Conservation (phyloP, 2,113 vertebrate species). For the Tychaedon coryphoeus region DNA sequence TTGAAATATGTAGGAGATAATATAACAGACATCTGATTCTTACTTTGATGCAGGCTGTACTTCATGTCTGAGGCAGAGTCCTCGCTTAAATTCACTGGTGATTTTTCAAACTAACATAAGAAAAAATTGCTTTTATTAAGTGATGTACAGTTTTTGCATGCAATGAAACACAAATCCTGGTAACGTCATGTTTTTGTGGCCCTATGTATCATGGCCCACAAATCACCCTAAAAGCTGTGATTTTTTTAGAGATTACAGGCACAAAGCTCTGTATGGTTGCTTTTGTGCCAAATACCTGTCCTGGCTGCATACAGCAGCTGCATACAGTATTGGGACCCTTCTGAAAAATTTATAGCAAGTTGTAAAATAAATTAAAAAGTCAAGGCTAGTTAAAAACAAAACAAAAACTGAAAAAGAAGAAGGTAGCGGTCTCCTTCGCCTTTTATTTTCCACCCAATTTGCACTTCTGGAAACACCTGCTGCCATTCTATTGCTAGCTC, state of each 20-base stretch:
- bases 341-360: background rate
- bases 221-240: background rate
- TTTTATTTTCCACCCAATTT: background rate
- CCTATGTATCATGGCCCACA: background rate
- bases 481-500: background rate
- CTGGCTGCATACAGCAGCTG: background rate
- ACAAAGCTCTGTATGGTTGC: background rate
- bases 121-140: background rate
- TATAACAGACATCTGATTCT: background rate
- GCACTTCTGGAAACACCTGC: background rate
- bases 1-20: background rate
- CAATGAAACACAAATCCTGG: background rate
- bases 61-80: background rate
- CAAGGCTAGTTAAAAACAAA: background rate
- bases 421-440: background rate
- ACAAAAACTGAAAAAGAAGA: background rate
- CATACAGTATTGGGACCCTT: background rate
- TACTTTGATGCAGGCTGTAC: background rate
- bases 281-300: background rate
- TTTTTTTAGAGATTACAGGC: background rate
- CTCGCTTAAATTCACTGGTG: background rate
- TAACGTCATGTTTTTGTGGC: background rate
- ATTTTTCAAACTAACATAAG: background rate
- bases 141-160: background rate
- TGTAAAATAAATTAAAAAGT: background rate